These are phyloP conservation scores for Sympetrum striolatum DNA, from an alignment of 2,888 invertebrate genomes.

Conservation along the genomic window DNA sequence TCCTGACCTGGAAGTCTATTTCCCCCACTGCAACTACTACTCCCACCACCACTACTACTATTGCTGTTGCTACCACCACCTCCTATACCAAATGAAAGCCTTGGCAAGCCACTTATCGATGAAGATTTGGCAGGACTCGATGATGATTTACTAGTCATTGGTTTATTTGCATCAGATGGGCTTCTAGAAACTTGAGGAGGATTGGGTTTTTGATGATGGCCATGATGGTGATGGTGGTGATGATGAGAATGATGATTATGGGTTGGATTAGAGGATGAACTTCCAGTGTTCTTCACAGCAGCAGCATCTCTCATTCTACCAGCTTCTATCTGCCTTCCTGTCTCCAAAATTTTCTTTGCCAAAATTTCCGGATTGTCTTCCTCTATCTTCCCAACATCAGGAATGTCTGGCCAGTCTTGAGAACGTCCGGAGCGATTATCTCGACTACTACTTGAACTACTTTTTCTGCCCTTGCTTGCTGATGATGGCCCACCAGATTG, in stretches of 20 bases:
- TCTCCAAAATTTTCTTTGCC: slow-evolving; percentile 88
- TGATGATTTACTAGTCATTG: not conserved
- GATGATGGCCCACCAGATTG: slow-evolving; percentile 8
- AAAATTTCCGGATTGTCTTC: slow-evolving; percentile 90
- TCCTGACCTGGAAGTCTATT: slow-evolving; percentile 68
- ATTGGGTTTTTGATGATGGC: slow-evolving; percentile 2
- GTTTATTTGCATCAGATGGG: slow-evolving; percentile 8
- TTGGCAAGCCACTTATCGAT: not conserved
- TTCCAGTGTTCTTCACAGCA: not conserved
- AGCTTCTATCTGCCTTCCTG: slow-evolving; percentile 87
- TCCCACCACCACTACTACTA: slow-evolving; percentile 4
- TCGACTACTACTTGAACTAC: slow-evolving; percentile 55
- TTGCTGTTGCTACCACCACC: not conserved
- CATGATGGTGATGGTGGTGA: not conserved
- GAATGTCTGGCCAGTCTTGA: slow-evolving; percentile 91
- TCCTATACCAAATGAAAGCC: slow-evolving; percentile 28
- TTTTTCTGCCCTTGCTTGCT: slow-evolving; percentile 61
- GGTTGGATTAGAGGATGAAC: not conserved
- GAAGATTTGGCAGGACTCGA: slow-evolving; percentile 2
- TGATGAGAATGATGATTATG: slow-evolving; percentile 30
- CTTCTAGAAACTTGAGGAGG: not conserved
- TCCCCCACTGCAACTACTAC: not conserved
- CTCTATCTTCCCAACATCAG: slow-evolving; percentile 87
- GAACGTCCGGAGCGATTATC: slow-evolving; percentile 77
- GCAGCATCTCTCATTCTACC: slow-evolving; percentile 64